These are phyloP conservation scores for Drosophila athabasca DNA, from an alignment of 1,140 invertebrate species.

Conservation along the genomic window DNA sequence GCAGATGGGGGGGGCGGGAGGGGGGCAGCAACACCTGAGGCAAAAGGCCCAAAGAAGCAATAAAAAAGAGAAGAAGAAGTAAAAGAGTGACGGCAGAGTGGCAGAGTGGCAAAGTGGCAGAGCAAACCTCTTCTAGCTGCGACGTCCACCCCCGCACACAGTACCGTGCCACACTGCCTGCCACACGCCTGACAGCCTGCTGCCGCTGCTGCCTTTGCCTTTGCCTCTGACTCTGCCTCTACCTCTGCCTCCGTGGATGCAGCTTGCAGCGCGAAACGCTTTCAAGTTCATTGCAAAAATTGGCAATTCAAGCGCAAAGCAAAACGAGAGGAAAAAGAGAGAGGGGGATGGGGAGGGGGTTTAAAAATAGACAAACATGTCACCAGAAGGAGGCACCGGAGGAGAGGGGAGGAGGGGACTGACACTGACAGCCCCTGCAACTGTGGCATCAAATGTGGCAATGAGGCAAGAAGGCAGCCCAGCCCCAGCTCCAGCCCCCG, in stretches of 20 bases:
- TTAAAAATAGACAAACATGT: constrained; percentile 78
- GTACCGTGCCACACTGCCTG: neutral
- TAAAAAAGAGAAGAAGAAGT: neutral
- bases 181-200: constrained; percentile 23
- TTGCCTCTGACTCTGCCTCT: neutral
- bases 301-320: constrained; percentile 75
- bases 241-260: constrained; percentile 1
- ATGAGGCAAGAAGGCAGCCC: constrained; percentile 54
- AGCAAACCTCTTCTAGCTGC: constrained; percentile 39
- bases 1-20: constrained; percentile 44
- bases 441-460: constrained; percentile 64
- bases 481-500: constrained; percentile 13
- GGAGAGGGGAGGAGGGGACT: constrained; percentile 3
- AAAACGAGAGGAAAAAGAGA: constrained; percentile 3
- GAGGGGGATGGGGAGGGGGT: neutral
- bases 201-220: constrained; percentile 13
- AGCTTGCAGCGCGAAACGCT: constrained; percentile 36
- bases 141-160: constrained; percentile 58
- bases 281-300: constrained; percentile 64
- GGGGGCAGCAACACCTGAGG: constrained; percentile 3
- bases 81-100: neutral
- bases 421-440: constrained; percentile 40
- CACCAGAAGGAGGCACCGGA: constrained; percentile 35
- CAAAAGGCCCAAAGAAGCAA: neutral
- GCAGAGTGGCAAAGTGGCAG: constrained; percentile 12